These are phyloP conservation scores for Patella ulyssiponensis DNA, from an alignment of 2,888 invertebrate genomes.

Conservation along the genomic window DNA sequence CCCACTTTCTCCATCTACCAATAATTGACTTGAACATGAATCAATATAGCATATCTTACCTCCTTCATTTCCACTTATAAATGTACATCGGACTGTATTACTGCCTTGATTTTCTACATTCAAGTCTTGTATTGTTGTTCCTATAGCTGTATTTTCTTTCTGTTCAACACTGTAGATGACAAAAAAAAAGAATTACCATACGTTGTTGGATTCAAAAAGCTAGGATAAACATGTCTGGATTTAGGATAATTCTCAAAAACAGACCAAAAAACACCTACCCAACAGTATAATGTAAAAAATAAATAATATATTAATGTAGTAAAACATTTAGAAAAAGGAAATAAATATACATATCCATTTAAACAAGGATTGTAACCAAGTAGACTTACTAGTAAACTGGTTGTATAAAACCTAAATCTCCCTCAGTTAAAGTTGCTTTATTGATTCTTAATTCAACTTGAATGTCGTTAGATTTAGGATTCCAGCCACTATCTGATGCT, in stretches of 20 bases:
- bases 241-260: no score
- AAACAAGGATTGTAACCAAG: no score
- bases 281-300: no score
- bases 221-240: no score
- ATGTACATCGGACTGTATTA: conserved; percentile 37
- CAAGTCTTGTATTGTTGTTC: conserved; percentile 80
- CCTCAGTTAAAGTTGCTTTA: conserved; percentile 80
- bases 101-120: conserved; percentile 75
- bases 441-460: conserved; percentile 86
- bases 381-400: conserved; percentile 80
- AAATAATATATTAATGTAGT: no score
- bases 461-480: conserved; percentile 87
- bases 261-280: no score
- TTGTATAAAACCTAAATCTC: conserved; percentile 87
- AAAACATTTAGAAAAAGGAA: neutral
- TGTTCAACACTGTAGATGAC: conserved; percentile 77
- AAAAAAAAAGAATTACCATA: no score
- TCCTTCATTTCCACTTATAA: conserved; percentile 34
- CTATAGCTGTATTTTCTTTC: conserved; percentile 82
- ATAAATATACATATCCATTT: neutral
- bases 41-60: conserved; percentile 1
- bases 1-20: no score
- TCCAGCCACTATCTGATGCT: conserved; percentile 87
- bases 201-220: no score
- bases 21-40: no score